These are phyloP conservation scores for Azemiops feae DNA, from an alignment of 2,113 vertebrate species.

Conservation along the genomic window DNA sequence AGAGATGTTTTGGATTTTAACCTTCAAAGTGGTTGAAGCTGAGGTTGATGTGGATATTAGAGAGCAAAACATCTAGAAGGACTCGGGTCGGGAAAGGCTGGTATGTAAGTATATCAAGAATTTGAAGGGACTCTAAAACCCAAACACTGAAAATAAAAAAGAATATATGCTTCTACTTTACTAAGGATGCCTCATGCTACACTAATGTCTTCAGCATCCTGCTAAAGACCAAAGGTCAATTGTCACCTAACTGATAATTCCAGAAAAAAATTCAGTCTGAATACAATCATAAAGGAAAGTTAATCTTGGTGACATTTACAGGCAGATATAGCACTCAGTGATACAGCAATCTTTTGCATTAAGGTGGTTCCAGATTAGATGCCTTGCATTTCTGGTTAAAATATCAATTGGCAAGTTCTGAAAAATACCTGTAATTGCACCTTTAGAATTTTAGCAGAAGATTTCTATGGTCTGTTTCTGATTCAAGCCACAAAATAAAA, in stretches of 20 bases:
- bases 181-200: background rate
- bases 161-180: background rate
- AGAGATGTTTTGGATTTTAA: background rate
- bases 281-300: background rate
- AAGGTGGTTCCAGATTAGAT: background rate
- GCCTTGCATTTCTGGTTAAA: background rate
- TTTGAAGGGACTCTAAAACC: background rate
- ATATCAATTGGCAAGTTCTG: background rate
- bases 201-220: background rate
- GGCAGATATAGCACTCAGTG: background rate
- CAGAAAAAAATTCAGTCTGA: background rate
- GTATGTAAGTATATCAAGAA: background rate
- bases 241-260: background rate
- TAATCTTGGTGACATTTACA: background rate
- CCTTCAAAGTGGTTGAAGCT: background rate
- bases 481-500: background rate
- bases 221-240: background rate
- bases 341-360: background rate
- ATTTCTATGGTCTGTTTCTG: fast-evolving
- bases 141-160: background rate
- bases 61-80: background rate
- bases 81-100: background rate
- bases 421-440: background rate
- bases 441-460: background rate
- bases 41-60: background rate